These are phyloP conservation scores for Phrynocephalus guinanensis DNA, from an alignment of 2,797 vertebrate species.

Conservation along the genomic window DNA sequence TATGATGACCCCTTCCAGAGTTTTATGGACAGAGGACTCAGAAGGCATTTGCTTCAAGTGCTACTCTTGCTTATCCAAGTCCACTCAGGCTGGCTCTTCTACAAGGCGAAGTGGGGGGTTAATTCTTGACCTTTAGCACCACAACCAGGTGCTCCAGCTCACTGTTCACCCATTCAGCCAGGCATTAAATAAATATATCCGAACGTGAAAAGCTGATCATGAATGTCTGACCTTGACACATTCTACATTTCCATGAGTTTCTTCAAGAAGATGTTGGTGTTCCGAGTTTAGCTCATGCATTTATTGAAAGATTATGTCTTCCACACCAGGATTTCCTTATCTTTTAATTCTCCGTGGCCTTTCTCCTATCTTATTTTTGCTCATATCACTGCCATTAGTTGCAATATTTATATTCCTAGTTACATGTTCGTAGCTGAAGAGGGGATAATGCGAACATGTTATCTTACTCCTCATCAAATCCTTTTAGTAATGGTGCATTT, in stretches of 20 bases:
- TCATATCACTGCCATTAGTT: neutral
- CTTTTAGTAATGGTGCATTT: constrained; percentile 58
- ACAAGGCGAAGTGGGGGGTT: no score
- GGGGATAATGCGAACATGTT: constrained; percentile 49
- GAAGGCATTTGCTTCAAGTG: no score
- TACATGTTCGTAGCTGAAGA: constrained; percentile 48
- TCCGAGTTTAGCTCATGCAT: neutral
- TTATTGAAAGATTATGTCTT: neutral
- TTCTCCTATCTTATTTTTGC: constrained; percentile 20
- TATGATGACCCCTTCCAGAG: no score
- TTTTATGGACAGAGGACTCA: no score
- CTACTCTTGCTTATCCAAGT: no score
- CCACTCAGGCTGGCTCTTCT: no score
- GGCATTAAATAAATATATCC: neutral
- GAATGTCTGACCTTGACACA: neutral
- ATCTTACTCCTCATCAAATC: constrained; percentile 63
- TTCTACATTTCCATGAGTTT: neutral
- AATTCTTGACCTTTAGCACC: no score
- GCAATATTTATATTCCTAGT: constrained; percentile 36
- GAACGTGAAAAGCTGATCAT: neutral
- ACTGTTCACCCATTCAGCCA: no score
- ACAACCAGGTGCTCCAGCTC: no score
- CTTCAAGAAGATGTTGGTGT: neutral
- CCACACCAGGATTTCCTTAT: neutral
- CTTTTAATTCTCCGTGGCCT: neutral